Conservation (phyloP, 2,113 vertebrate genomes). For the Shinisaurus crocodilurus region DNA sequence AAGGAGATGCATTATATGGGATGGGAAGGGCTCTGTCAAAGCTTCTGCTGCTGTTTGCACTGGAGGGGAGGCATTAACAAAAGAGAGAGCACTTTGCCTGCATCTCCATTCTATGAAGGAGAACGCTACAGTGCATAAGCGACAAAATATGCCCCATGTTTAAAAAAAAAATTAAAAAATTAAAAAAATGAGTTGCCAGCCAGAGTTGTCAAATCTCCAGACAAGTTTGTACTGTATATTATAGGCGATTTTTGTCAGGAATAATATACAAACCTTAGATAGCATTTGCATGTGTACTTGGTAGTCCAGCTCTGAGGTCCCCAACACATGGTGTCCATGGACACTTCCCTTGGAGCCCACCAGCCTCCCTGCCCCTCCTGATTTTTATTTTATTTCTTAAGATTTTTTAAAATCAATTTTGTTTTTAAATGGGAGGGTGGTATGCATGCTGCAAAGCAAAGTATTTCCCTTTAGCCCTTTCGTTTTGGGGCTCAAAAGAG, state of each 20-base stretch:
- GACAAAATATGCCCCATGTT: not conserved
- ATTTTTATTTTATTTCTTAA: no score
- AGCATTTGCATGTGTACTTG: not conserved
- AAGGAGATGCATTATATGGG: not conserved
- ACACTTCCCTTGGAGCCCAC: no score
- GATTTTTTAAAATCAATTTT: no score
- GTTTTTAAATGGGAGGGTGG: no score
- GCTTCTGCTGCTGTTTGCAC: no score
- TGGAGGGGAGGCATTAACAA: not conserved
- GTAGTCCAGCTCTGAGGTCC: not conserved
- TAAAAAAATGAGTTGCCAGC: no score
- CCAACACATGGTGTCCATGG: no score
- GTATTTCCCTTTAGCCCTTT: no score
- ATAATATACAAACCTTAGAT: not conserved
- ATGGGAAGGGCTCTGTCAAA: not conserved
- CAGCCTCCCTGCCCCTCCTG: no score
- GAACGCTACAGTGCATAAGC: not conserved
- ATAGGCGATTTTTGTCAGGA: not conserved
- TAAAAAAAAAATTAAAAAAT: not conserved
- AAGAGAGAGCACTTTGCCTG: not conserved
- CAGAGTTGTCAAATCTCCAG: not conserved
- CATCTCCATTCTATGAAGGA: not conserved
- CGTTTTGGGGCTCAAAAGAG: no score
- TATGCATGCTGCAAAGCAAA: no score
- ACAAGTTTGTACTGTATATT: not conserved